phyloP scores from a whole-genome alignment of 2,113 vertebrate genomes.

The Cochlearius cochlearius region DNA sequence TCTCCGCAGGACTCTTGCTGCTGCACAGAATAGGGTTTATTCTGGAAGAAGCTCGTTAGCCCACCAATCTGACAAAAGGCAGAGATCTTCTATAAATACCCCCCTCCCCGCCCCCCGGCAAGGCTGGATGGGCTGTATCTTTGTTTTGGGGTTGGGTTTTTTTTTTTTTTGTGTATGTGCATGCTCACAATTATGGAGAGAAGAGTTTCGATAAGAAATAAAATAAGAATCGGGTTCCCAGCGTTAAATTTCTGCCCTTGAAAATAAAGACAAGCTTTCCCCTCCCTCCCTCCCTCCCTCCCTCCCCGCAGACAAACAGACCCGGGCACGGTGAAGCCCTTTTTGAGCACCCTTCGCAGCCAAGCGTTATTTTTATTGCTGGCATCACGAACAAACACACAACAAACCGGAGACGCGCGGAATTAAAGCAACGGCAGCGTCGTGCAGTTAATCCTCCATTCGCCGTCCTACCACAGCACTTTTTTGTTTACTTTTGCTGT shows the following conservation, averaged over 20 bases:
- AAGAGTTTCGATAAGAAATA: neutral
- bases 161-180: neutral
- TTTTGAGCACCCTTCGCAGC: neutral
- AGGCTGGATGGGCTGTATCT: neutral
- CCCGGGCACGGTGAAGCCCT: neutral
- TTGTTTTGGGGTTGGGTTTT: too few species aligned
- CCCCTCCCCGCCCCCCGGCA: neutral
- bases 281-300: neutral
- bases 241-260: accelerated
- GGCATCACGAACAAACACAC: neutral
- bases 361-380: slow-evolving; percentile 3
- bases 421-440: neutral
- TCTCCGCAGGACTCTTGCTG: neutral
- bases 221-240: neutral
- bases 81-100: slow-evolving; percentile 37
- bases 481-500: slow-evolving; percentile 2
- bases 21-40: neutral
- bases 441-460: slow-evolving; percentile 27
- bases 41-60: neutral
- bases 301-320: too few species aligned
- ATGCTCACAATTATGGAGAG: neutral
- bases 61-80: slow-evolving; percentile 12
- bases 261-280: neutral
- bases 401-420: neutral
- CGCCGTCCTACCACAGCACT: neutral